Conservation (phyloP, 2,888 invertebrate species). For the Cybosia mesomella region DNA sequence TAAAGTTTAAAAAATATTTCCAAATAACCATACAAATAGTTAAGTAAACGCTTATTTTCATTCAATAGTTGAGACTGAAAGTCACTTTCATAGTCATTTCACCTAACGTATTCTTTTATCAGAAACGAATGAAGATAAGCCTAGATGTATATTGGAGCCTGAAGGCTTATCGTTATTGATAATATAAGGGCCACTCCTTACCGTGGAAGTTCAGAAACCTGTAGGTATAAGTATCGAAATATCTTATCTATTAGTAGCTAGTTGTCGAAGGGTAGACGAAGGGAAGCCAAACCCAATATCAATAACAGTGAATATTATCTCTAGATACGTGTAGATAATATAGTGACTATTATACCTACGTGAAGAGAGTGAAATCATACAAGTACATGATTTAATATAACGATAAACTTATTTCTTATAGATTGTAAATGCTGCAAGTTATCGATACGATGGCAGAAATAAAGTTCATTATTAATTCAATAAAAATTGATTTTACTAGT, state of each 20-base stretch:
- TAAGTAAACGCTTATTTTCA: slow-evolving; percentile 13
- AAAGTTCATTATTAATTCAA: too few relatives aligned
- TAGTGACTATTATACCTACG: not conserved
- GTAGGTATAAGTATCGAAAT: not conserved
- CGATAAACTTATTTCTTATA: too few relatives aligned
- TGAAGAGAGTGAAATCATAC: not conserved
- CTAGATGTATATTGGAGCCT: slow-evolving; percentile 40
- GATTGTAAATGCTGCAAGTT: too few relatives aligned
- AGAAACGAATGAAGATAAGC: slow-evolving; percentile 48
- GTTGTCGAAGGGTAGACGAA: not conserved
- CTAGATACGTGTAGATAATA: too few relatives aligned
- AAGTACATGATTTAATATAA: too few relatives aligned
- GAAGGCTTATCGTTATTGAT: slow-evolving; percentile 49
- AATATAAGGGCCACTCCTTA: slow-evolving; percentile 44
- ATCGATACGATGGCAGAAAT: too few relatives aligned
- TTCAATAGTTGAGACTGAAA: slow-evolving; percentile 20
- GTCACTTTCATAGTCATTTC: slow-evolving; percentile 38
- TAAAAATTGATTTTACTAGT: too few relatives aligned
- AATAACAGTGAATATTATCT: not conserved
- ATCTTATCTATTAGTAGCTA: slow-evolving; percentile 14
- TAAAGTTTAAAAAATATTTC: slow-evolving; percentile 39
- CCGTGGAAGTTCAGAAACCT: slow-evolving; percentile 29
- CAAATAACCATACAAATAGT: slow-evolving; percentile 48
- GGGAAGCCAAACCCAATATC: not conserved
- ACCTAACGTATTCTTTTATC: slow-evolving; percentile 44